Evolutionary conservation across 1,140 invertebrate genomes (phyloP), one percentile per base, ranked within the genome.

Genomic region (Stegodyphus mimosarum): DNA sequence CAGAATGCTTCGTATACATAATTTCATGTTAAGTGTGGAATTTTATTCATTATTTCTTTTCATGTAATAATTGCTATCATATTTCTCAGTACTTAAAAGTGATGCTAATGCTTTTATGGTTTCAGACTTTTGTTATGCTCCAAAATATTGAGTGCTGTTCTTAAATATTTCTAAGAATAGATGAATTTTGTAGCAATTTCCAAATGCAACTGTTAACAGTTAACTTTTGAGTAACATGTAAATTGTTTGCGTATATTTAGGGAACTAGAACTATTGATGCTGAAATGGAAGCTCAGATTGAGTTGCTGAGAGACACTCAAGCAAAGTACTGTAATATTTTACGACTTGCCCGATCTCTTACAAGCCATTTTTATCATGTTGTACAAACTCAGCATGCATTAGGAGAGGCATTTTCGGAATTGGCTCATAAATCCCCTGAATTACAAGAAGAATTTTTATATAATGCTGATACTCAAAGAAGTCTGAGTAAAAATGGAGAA

Each of bases 401-500:
- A 49, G 95, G 95, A 0, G 96, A 97, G 89, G 94, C 95, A n/a
- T 98, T 99, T 90, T 94, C 96, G n/a, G 97, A 98, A 88, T 91
- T 98, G 70, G 95, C 96, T 64, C 96, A 98, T 91, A 97, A 97
- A 91, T 97, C 96, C 55, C 97, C 97, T 0, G 97, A 98, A 90
- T 92, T 99, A 66, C 96, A 98, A 91, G 95, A 97, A 89, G 96
- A 98, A 91, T 99, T 99, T 91, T 92, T 96, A 49, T 97, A 97
- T 89, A 99, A 99, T 91, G 96, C 96, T 52, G 96, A 98, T 91
- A 98, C 97, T 51, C 97, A 99, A 92, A 93, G 96, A 89, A 96
- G 95, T 89, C 91, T 99, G 60, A 96, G 95, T 51, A 97, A 97
- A 91, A 98, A 99, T 91, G 97, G 97, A 18, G 97, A 99, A 92